These are phyloP conservation scores for Vicugna pacos DNA, from an alignment of 2,113 vertebrate species.

Conservation along the genomic window DNA sequence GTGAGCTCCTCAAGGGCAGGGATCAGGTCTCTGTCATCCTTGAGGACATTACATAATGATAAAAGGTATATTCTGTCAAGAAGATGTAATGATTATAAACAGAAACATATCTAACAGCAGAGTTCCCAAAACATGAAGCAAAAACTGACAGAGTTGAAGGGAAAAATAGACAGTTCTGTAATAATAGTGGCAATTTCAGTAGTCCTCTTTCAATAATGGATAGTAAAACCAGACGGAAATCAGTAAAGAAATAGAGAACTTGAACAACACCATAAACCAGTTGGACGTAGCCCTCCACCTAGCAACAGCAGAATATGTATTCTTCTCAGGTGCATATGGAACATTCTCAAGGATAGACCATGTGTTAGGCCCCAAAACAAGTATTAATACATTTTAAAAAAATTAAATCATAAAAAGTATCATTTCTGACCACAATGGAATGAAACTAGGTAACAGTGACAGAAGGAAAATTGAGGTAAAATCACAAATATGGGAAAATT, in stretches of 20 bases:
- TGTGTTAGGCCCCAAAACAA: not conserved
- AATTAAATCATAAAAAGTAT: not conserved
- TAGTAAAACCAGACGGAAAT: not conserved
- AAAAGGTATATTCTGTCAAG: not conserved
- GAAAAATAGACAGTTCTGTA: no score
- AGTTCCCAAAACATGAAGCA: no score
- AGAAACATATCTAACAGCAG: no score
- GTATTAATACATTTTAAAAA: not conserved
- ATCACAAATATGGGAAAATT: not conserved
- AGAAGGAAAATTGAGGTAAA: not conserved
- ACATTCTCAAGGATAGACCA: not conserved
- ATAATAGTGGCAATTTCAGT: not conserved
- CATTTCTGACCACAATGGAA: not conserved
- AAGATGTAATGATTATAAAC: not conserved
- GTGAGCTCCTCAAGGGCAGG: not conserved
- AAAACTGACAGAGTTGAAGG: no score
- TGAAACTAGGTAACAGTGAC: not conserved
- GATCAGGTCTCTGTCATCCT: not conserved
- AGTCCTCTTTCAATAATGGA: not conserved
- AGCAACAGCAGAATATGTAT: not conserved
- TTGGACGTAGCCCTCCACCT: not conserved
- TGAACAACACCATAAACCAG: not conserved
- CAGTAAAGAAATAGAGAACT: not conserved
- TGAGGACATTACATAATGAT: not conserved
- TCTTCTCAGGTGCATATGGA: not conserved